These are phyloP conservation scores for Dryomyza anilis DNA, from an alignment of 2,888 invertebrate species.

Conservation along the genomic window DNA sequence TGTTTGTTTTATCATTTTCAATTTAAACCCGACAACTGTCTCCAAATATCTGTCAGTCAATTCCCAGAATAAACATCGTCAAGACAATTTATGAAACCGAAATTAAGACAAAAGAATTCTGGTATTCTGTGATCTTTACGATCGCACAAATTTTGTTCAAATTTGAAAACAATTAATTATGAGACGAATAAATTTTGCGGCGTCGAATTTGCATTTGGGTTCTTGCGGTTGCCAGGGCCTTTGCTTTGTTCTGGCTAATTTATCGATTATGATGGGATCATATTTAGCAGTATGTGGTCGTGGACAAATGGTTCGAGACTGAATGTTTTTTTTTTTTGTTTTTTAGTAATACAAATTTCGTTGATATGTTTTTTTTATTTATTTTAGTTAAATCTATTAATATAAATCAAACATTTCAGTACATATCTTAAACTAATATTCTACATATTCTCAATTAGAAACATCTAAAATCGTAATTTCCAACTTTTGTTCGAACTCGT, in stretches of 20 bases:
- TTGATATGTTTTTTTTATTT: too few relatives aligned
- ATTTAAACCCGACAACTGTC: neutral
- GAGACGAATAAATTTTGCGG: neutral
- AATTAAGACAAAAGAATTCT: neutral
- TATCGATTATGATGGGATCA: neutral
- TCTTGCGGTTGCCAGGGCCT: neutral
- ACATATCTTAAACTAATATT: too few relatives aligned
- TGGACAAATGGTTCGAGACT: too few relatives aligned
- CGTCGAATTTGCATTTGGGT: constrained; percentile 2
- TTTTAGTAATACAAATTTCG: too few relatives aligned
- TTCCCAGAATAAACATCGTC: constrained; percentile 10
- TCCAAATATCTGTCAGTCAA: neutral
- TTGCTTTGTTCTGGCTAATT: neutral
- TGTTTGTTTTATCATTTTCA: neutral
- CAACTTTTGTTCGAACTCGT: too few relatives aligned
- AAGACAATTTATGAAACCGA: constrained; percentile 8
- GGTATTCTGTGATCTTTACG: neutral
- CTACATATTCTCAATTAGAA: too few relatives aligned
- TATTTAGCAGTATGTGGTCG: too few relatives aligned
- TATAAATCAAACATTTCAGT: too few relatives aligned
- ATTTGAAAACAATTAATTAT: constrained; percentile 23
- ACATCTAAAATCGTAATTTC: too few relatives aligned
- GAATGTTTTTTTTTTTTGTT: too few relatives aligned
- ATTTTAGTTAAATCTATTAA: too few relatives aligned
- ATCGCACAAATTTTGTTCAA: constrained; percentile 11